phyloP scores from a whole-genome alignment of 2,113 vertebrate species.

The Ameiurus melas region DNA sequence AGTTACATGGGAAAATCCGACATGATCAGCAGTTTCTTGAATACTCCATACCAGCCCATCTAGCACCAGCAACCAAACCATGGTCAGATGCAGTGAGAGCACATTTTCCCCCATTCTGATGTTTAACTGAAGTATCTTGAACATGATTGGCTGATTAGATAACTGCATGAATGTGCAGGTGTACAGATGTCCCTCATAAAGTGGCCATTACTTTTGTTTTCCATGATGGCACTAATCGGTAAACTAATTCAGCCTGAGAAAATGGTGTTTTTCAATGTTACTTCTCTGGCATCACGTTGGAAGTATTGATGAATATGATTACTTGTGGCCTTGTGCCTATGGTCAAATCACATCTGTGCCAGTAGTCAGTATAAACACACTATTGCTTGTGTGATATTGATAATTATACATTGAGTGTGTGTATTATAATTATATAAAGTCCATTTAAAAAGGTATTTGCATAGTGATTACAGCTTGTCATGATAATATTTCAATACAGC shows the following conservation, averaged over 20 bases:
- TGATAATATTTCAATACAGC: not conserved
- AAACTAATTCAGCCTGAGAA: not conserved
- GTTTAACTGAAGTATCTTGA: not conserved
- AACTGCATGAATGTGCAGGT: not conserved
- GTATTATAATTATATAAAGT: not conserved
- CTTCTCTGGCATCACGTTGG: not conserved
- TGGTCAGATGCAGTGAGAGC: not conserved
- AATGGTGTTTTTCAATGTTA: not conserved
- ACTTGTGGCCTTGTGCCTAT: not conserved
- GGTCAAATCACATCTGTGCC: not conserved
- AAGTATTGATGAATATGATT: not conserved
- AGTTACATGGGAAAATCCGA: not conserved
- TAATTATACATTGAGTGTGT: not conserved
- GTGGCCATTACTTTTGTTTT: not conserved
- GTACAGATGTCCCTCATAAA: not conserved
- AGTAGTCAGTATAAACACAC: not conserved
- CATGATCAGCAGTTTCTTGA: not conserved
- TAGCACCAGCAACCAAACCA: not conserved
- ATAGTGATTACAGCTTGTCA: not conserved
- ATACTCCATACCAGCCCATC: not conserved
- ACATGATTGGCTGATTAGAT: not conserved
- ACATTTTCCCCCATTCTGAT: not conserved
- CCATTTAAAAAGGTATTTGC: not conserved
- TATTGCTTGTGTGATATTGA: not conserved
- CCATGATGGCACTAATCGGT: not conserved